These are phyloP conservation scores for Hyles euphorbiae DNA, from an alignment of 1,140 invertebrate genomes.

Conservation along the genomic window DNA sequence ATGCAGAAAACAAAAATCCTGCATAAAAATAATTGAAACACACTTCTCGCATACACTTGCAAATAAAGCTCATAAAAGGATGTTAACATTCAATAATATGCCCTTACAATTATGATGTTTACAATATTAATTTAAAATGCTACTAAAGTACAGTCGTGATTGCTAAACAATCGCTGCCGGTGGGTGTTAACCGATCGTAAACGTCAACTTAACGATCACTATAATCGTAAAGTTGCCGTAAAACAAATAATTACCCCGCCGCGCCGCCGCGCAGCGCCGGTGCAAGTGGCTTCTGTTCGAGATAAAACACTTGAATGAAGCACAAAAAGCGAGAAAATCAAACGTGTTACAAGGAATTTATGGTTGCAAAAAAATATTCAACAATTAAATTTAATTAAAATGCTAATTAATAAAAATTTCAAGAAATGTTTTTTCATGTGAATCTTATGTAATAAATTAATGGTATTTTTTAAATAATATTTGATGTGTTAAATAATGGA, in stretches of 20 bases:
- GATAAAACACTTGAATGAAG: slow-evolving; percentile 12
- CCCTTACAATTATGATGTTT: slow-evolving; percentile 28
- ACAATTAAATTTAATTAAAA: no score
- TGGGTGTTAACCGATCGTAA: slow-evolving; percentile 67
- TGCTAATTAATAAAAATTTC: no score
- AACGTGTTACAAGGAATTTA: background rate
- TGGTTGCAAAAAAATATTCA: background rate
- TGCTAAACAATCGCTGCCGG: slow-evolving; percentile 46
- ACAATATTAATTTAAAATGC: slow-evolving; percentile 60
- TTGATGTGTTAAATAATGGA: no score
- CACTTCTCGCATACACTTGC: no score
- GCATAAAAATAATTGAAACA: no score
- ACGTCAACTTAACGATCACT: slow-evolving; percentile 61
- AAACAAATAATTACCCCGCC: slow-evolving; percentile 64
- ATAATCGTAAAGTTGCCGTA: slow-evolving; percentile 66
- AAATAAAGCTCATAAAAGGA: slow-evolving; percentile 13
- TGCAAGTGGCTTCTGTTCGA: slow-evolving; percentile 17
- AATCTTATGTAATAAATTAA: no score
- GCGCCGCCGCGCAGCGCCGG: slow-evolving; percentile 3
- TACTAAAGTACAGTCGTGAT: slow-evolving; percentile 25
- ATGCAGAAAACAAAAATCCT: no score
- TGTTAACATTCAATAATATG: slow-evolving; percentile 20
- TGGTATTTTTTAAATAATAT: no score
- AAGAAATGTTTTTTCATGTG: no score
- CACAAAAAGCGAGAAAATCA: slow-evolving; percentile 10